A percentile compares a stretch with the other conserved stretches of the same genome.
These are phyloP conservation scores for Monochamus alternatus DNA, from an alignment of 2,888 invertebrate genomes.

Conservation along the genomic window DNA sequence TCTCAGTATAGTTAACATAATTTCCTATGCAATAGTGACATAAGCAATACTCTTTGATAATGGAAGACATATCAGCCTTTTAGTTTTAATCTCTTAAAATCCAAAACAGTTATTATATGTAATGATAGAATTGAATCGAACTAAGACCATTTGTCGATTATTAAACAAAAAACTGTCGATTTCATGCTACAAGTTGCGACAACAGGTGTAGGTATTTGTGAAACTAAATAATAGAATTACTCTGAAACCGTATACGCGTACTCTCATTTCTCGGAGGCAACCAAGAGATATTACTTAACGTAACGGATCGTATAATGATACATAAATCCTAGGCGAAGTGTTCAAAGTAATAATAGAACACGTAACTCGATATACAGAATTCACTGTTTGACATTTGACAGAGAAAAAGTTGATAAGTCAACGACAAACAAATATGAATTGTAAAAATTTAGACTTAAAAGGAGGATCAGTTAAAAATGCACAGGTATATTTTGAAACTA, in stretches of 20 bases:
- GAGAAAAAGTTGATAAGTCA: slow-evolving; percentile 18
- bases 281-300: not conserved
- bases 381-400: slow-evolving; percentile 8
- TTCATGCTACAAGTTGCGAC: too few species aligned
- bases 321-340: not conserved
- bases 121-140: too few species aligned
- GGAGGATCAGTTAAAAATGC: too few species aligned
- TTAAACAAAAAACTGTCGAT: too few species aligned
- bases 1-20: too few species aligned
- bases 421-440: slow-evolving; percentile 8
- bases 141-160: too few species aligned
- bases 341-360: slow-evolving; percentile 2
- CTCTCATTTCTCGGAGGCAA: not conserved
- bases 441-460: not conserved
- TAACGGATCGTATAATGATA: not conserved
- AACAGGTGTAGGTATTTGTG: slow-evolving; percentile 1
- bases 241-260: not conserved
- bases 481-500: too few species aligned
- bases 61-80: too few species aligned
- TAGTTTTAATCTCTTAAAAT: too few species aligned
- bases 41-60: too few species aligned
- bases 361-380: slow-evolving; percentile 17
- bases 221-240: slow-evolving; percentile 4
- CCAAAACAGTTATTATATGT: too few species aligned
- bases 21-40: too few species aligned